Conservation (phyloP, 1,140 invertebrate species). For the Myzus persicae region DNA sequence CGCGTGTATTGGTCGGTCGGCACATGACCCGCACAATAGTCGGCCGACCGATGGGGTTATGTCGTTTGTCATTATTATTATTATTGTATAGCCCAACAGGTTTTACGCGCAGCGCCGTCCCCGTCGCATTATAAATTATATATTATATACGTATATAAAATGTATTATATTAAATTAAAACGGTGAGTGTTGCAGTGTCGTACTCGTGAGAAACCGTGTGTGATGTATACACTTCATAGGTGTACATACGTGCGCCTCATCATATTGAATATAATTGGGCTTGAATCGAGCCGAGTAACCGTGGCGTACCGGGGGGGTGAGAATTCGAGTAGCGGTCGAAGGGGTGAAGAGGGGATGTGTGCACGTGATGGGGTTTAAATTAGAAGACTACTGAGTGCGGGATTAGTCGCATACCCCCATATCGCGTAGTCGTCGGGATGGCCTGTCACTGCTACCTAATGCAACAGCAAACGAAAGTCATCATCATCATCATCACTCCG, state of each 20-base stretch:
- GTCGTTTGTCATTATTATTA: constrained; percentile 35
- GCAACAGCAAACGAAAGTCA: neutral
- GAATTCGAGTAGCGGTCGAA: neutral
- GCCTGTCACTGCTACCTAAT: neutral
- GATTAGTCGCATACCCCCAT: neutral
- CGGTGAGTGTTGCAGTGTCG: constrained; percentile 21
- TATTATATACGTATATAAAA: constrained; percentile 3
- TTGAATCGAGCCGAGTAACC: neutral
- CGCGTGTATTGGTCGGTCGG: neutral
- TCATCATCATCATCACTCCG: neutral
- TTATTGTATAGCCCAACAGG: neutral
- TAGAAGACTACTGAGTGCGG: constrained; percentile 7
- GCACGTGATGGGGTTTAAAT: constrained; percentile 57
- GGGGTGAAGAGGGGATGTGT: constrained; percentile 3
- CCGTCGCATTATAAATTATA: neutral
- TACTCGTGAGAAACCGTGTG: constrained; percentile 47
- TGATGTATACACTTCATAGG: neutral
- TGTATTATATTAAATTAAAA: constrained; percentile 24
- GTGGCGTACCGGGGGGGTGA: neutral
- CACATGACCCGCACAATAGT: constrained; percentile 53
- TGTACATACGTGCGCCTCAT: neutral
- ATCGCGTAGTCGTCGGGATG: neutral
- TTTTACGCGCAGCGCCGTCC: neutral
- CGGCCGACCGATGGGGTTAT: constrained; percentile 39
- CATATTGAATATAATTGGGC: constrained; percentile 30